phyloP scores from a whole-genome alignment of 2,113 vertebrate species.

The Rhynchomys soricoides region DNA sequence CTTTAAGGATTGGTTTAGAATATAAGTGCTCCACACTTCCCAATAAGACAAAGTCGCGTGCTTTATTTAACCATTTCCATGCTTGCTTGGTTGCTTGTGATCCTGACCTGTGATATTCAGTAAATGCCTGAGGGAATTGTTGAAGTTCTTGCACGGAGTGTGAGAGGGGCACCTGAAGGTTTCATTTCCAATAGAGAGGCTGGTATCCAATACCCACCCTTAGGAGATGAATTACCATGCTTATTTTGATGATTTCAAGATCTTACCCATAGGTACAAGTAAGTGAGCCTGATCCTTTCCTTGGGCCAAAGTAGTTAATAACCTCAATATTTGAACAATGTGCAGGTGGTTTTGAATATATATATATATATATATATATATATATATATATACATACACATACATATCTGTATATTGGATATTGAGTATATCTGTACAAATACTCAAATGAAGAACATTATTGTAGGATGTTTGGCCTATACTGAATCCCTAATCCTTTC shows the following conservation, averaged over 20 bases:
- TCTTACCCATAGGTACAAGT: neutral
- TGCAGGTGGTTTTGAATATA: slow-evolving; percentile 6
- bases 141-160: neutral
- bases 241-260: neutral
- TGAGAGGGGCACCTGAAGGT: neutral
- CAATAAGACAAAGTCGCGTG: neutral
- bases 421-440: too few species aligned
- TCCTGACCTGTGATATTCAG: neutral
- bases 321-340: neutral
- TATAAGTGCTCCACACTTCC: neutral
- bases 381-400: too few species aligned
- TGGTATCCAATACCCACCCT: neutral
- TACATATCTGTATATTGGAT: too few species aligned
- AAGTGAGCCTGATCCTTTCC: neutral
- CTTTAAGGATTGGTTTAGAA: neutral
- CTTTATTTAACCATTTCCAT: neutral
- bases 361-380: too few species aligned
- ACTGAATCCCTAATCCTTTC: neutral
- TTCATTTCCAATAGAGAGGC: neutral
- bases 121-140: neutral
- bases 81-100: neutral
- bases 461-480: neutral
- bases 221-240: neutral
- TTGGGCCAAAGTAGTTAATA: neutral
- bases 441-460: neutral